Conservation (phyloP, 2,888 invertebrate genomes). For the Alsophila aescularia region DNA sequence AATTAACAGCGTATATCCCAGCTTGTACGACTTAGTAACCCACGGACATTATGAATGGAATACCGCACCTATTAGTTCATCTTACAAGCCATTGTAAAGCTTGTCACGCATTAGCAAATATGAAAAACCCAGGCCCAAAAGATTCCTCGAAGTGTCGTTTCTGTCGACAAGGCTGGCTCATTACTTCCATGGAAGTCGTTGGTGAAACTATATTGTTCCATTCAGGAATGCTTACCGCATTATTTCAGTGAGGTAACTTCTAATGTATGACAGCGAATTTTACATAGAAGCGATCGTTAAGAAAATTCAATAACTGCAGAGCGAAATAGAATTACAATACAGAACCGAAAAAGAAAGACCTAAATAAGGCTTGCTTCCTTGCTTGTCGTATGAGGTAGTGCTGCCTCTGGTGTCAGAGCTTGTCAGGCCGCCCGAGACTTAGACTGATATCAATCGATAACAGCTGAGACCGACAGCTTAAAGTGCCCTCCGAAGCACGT, state of each 20-base stretch:
- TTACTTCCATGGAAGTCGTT: conserved; percentile 16
- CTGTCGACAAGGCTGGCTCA: conserved; percentile 7
- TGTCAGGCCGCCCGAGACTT: too few relatives aligned
- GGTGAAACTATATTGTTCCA: conserved; percentile 12
- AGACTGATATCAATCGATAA: too few relatives aligned
- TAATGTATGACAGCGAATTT: too few relatives aligned
- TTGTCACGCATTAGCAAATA: not conserved
- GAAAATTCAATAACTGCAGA: too few relatives aligned
- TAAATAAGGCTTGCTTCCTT: too few relatives aligned
- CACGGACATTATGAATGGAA: not conserved
- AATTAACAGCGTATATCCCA: not conserved
- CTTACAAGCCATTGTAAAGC: not conserved
- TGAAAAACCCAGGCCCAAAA: conserved; percentile 22
- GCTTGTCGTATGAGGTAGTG: too few relatives aligned
- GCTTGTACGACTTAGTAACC: not conserved
- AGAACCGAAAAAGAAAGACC: too few relatives aligned
- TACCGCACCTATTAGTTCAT: not conserved
- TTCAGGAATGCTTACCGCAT: conserved; percentile 16
- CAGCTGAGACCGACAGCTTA: too few relatives aligned
- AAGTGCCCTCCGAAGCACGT: too few relatives aligned
- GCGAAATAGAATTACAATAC: too few relatives aligned
- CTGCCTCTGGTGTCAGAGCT: too few relatives aligned
- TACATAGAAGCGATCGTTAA: too few relatives aligned
- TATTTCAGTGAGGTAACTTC: not conserved
- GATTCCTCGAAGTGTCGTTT: conserved; percentile 3